Evolutionary conservation across 2,888 invertebrate species (phyloP).

Genomic region (Melolontha melolontha): DNA sequence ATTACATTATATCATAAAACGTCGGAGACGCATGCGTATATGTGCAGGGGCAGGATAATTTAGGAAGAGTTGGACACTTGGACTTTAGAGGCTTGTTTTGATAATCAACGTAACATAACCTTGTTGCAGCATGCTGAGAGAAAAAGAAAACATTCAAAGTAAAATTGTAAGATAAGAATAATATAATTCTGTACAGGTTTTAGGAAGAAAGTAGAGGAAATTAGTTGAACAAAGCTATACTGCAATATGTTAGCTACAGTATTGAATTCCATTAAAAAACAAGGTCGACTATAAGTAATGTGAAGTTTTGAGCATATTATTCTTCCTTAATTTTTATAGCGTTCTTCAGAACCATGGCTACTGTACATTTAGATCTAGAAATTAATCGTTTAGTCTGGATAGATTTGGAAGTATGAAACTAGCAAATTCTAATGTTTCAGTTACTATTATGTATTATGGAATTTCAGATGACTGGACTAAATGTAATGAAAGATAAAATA

Average conservation of each 20-base stretch:
- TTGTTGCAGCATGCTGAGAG: too few species aligned
- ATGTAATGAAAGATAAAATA: conserved; percentile 81
- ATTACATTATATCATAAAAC: too few species aligned
- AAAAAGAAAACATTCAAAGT: too few species aligned
- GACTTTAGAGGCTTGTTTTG: too few species aligned
- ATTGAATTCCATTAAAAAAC: not conserved
- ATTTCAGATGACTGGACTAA: conserved; percentile 88
- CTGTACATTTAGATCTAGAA: conserved; percentile 55
- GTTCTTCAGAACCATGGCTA: conserved; percentile 18
- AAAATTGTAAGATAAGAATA: too few species aligned
- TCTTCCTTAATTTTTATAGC: conserved; percentile 13
- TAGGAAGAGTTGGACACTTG: too few species aligned
- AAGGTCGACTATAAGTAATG: conserved; percentile 14
- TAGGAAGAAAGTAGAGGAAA: too few species aligned
- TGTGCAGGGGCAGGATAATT: too few species aligned
- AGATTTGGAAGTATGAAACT: conserved; percentile 73
- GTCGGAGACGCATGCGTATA: too few species aligned
- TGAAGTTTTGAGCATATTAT: not conserved
- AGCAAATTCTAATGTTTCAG: conserved; percentile 30
- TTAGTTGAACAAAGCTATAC: too few species aligned
- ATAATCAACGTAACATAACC: too few species aligned
- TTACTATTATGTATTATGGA: conserved; percentile 8
- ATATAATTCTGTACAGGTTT: too few species aligned
- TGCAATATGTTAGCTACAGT: not conserved
- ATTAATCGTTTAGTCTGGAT: conserved; percentile 76